A percentile compares a stretch with the other conserved stretches of the same genome.
Conservation (phyloP, 2,797 vertebrate species). For the Micromesistius poutassou region DNA sequence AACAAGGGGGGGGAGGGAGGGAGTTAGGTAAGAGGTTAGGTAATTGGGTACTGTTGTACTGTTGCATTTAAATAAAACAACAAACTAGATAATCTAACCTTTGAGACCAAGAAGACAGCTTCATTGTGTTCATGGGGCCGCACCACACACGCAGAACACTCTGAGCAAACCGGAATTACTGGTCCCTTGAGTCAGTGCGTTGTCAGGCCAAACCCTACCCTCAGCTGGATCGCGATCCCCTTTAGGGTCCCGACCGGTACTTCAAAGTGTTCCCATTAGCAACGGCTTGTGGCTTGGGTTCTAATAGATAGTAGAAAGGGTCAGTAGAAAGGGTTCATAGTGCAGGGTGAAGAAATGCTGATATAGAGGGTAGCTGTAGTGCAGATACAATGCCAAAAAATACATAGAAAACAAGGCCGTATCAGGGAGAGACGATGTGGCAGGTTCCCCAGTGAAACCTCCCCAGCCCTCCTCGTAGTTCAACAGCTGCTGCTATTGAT, state of each 20-base stretch:
- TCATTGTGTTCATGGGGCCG: too few species aligned
- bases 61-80: too few species aligned
- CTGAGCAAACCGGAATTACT: too few species aligned
- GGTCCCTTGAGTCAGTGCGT: too few species aligned
- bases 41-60: background rate
- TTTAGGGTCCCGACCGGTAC: too few species aligned
- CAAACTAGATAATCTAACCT: too few species aligned
- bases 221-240: background rate
- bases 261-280: background rate
- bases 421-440: background rate
- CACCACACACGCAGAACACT: too few species aligned
- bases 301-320: background rate
- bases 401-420: background rate
- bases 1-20: too few species aligned
- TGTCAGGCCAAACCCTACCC: too few species aligned
- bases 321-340: background rate
- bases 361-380: background rate
- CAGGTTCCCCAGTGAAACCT: background rate
- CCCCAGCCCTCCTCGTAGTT: background rate
- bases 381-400: background rate
- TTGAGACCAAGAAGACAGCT: too few species aligned
- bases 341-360: background rate
- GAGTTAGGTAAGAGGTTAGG: background rate
- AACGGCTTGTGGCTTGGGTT: background rate
- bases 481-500: constrained; percentile 44